These are phyloP conservation scores for Wasmannia auropunctata DNA, from an alignment of 1,140 invertebrate genomes.

Conservation along the genomic window DNA sequence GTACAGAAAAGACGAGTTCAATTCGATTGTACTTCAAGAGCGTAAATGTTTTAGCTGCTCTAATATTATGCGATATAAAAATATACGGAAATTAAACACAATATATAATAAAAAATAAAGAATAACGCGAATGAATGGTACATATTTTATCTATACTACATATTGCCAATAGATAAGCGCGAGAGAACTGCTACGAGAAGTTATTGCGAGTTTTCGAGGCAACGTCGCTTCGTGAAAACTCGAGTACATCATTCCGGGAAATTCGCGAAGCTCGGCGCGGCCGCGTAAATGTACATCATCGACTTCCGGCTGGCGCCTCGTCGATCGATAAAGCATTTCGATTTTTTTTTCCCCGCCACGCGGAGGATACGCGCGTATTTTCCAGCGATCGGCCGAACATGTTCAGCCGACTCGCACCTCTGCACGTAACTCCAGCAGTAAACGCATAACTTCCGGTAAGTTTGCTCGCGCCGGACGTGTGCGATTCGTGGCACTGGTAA, in stretches of 20 bases:
- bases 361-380: slow-evolving; percentile 39
- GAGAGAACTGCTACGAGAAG: slow-evolving; percentile 23
- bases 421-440: slow-evolving; percentile 27
- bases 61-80: neutral
- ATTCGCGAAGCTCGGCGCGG: slow-evolving; percentile 13
- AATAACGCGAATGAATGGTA: neutral
- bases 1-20: neutral
- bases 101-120: slow-evolving; percentile 2
- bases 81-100: neutral
- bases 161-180: slow-evolving; percentile 18
- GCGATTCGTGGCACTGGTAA: slow-evolving; percentile 34
- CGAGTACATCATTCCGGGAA: slow-evolving; percentile 33
- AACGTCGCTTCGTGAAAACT: slow-evolving; percentile 20
- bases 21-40: neutral
- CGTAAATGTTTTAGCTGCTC: neutral
- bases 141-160: slow-evolving; percentile 1
- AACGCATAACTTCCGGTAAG: slow-evolving; percentile 60
- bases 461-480: slow-evolving; percentile 30
- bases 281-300: slow-evolving; percentile 41
- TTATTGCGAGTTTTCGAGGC: slow-evolving; percentile 15
- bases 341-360: neutral
- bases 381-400: slow-evolving; percentile 19
- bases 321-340: slow-evolving; percentile 51
- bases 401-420: neutral
- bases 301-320: neutral